Evolutionary conservation across 2,113 vertebrate species (phyloP).

Genomic region (Tetraodon nigroviridis): DNA sequence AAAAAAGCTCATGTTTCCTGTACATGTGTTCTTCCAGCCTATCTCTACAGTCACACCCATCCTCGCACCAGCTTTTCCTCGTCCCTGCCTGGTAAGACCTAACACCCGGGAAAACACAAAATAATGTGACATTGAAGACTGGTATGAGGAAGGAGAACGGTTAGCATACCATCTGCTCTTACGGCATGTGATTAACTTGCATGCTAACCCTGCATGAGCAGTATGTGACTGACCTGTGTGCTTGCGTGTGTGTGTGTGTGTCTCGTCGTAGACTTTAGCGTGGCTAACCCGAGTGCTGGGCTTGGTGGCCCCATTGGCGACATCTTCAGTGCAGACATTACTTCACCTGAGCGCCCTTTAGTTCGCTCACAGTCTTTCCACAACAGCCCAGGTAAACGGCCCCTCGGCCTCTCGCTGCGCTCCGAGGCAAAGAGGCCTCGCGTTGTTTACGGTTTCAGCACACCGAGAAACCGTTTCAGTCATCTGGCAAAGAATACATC

Average conservation of each 20-base stretch:
- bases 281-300: constrained; percentile 60
- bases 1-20: neutral
- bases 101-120: neutral
- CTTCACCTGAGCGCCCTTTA: constrained; percentile 58
- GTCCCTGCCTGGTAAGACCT: constrained; percentile 76
- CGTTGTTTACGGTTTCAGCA: constrained; percentile 61
- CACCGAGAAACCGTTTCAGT: constrained; percentile 38
- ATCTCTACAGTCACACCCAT: constrained; percentile 75
- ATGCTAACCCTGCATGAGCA: constrained; percentile 22
- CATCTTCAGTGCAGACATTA: constrained; percentile 53
- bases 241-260: constrained; percentile 48
- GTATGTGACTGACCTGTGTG: constrained; percentile 1
- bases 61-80: constrained; percentile 77
- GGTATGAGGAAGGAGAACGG: neutral
- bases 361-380: constrained; percentile 70
- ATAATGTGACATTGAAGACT: neutral
- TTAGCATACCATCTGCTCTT: neutral
- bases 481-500: constrained; percentile 49
- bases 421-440: constrained; percentile 22
- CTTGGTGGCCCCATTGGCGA: constrained; percentile 49
- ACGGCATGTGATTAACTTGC: constrained; percentile 24
- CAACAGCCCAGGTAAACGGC: constrained; percentile 64
- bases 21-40: constrained; percentile 62
- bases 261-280: constrained; percentile 69
- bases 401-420: constrained; percentile 16